Base-by-base conservation (phyloP, 2,797 vertebrate species). In the Chaunax sp. region DNA sequence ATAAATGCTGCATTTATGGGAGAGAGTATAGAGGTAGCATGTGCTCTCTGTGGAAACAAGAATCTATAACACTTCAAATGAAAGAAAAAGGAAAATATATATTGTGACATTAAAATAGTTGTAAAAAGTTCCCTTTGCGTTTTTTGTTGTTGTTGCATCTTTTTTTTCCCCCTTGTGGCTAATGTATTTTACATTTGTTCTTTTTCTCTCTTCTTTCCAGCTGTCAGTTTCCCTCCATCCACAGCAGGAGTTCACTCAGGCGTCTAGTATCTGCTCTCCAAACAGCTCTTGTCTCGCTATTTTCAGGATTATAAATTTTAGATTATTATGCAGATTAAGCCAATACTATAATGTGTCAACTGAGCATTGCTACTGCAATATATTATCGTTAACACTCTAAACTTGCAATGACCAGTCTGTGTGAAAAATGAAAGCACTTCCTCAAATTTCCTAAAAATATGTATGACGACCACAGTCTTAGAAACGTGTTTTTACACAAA, bases 281-380 rank as follows among this genome's bases (percentile, higher is more conserved):
- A 78, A 67, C 44, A 30, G 14, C 18, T 20, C 53, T 70, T 40
- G 26, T 37, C 52, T 10, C 16, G 44, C 26, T 72, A 35, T 64
- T 72, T 64, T 67, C 69, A 55, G 53, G n/a, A 54, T 72, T 60
- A 77, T 77, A 69, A 63, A 44, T 53, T 49, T 19, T 8, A 10
- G 58, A 51, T 12, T 18, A 9, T 35, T 54, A 66, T 37, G 41
- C 71, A 64, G 69, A 41, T 44, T 30, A 64, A 57, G 45, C 41
- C 49, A 50, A 44, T 41, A 41, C 12, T n/a, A n/a, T 37, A 66
- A 53, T 53, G 46, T 71, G 69, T 75, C 71, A 75, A 63, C 53
- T 54, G 25, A 66, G 73, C 54, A 44, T 63, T n/a, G n/a, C n/a
- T 72, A 72, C 58, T 77, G 43, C 63, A 33, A 50, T 81, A 46